These are phyloP conservation scores for Drosophila ambigua DNA, from an alignment of 1,140 invertebrate genomes.

Conservation along the genomic window DNA sequence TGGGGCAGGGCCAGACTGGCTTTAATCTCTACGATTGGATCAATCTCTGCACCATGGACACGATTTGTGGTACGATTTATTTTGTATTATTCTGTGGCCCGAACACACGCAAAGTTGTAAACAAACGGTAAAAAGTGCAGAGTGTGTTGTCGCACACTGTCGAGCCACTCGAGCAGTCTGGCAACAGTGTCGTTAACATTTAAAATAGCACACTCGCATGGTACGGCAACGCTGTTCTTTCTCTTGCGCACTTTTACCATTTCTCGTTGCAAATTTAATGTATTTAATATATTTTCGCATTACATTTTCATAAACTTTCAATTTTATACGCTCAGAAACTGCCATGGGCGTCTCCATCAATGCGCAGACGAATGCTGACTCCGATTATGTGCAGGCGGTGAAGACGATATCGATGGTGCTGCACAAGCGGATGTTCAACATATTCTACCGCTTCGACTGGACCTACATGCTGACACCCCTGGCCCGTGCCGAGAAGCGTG, in stretches of 20 bases:
- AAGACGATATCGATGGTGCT: conserved; percentile 85
- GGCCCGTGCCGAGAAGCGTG: conserved; percentile 85
- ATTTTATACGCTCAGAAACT: conserved; percentile 86
- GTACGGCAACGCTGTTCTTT: too few relatives aligned
- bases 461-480: conserved; percentile 85
- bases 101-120: not conserved
- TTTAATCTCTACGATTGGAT: conserved; percentile 88
- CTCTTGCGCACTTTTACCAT: too few relatives aligned
- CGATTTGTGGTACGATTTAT: conserved; percentile 87
- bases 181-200: not conserved
- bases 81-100: too few relatives aligned
- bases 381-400: conserved; percentile 90
- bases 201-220: not conserved
- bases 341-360: conserved; percentile 92
- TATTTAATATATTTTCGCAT: too few relatives aligned
- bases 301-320: not conserved
- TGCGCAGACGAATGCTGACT: conserved; percentile 88
- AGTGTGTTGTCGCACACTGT: too few relatives aligned
- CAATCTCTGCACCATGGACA: conserved; percentile 89
- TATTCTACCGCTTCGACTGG: conserved; percentile 85
- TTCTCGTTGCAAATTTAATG: not conserved
- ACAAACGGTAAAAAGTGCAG: too few relatives aligned
- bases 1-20: conserved; percentile 33
- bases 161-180: too few relatives aligned
- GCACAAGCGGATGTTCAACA: conserved; percentile 84